Base-by-base conservation (phyloP, 2,888 invertebrate species). In the Geophilus truncorum region DNA sequence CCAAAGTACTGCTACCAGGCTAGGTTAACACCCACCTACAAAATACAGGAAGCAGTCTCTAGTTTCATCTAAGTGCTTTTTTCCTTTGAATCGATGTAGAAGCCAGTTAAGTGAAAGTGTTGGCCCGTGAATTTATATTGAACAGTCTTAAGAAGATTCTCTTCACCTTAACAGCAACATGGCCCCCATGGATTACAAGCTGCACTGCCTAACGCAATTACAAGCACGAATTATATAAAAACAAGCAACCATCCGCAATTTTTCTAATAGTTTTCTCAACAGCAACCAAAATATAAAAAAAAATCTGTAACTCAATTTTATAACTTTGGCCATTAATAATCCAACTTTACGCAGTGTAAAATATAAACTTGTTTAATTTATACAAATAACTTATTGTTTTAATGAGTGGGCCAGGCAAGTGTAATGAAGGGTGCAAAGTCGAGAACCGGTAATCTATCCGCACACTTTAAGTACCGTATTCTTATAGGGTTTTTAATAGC, bases 51-150 rank as follows among this genome's bases (percentile, higher is more conserved):
- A 70, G 25, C 28, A n/a, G 23, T 70, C 70, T 70, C 70, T 15
- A 70, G 70, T 70, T 70, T 70, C 70, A 28, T 28, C 70, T 70
- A 70, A 70, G 70, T 70, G 70, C 70, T 70, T 70, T 70, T 51
- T 70, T 25, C 70, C 70, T 70, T 70, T 25, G 28, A 70, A 70
- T 70, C 70, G 28, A 70, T 70, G 70, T 70, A 28, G 25, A 28
- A 28, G 70, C 15, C n/a, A 15, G 70, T 70, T 70, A 70, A 70
- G 70, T 70, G 70, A 70, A 70, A 70, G 70, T 70, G 70, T 70
- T 70, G 70, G 70, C 70, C 70, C 70, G 70, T 70, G 70, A 70
- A 70, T 70, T 70, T 70, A 70, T 70, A 70, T 70, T 70, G 70
- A 70, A 70, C 70, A 70, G 70, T 70, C 70, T 70, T 70, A 70